These are phyloP conservation scores for Scophthalmus maximus DNA, from an alignment of 2,113 vertebrate species.

Conservation along the genomic window DNA sequence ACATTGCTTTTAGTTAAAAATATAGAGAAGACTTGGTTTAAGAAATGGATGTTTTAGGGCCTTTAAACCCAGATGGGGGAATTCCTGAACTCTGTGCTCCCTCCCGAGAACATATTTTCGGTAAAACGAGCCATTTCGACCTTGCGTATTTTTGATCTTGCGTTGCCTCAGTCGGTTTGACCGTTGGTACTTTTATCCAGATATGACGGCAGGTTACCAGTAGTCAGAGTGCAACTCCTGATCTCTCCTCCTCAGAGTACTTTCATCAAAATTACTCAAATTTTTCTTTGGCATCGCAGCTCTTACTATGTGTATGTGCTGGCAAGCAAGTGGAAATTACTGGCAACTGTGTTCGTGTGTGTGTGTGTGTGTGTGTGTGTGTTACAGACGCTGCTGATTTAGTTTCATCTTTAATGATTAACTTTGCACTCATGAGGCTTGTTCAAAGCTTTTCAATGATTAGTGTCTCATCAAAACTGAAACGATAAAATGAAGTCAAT, in stretches of 20 bases:
- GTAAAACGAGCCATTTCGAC: slow-evolving; percentile 7
- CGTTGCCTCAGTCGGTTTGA: slow-evolving; percentile 28
- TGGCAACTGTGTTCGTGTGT: no score
- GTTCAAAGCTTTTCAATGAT: slow-evolving; percentile 8
- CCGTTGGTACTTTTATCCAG: slow-evolving; percentile 28
- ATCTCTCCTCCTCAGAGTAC: slow-evolving; percentile 8
- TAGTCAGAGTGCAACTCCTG: slow-evolving; percentile 13
- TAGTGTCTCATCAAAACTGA: slow-evolving; percentile 27
- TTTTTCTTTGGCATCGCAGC: slow-evolving; percentile 17
- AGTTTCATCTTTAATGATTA: slow-evolving; percentile 39
- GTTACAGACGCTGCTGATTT: background rate
- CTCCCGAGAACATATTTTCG: background rate
- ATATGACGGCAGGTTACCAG: slow-evolving; percentile 49
- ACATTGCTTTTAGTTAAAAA: no score
- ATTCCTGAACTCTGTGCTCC: background rate
- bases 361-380: no score
- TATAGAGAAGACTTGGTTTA: background rate
- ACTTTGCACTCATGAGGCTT: slow-evolving; percentile 11
- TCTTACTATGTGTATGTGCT: background rate
- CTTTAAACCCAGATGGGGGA: background rate
- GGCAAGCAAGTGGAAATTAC: no score
- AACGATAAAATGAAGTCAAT: slow-evolving; percentile 22
- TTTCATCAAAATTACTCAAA: slow-evolving; percentile 24
- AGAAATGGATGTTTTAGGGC: background rate
- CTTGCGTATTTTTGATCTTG: slow-evolving; percentile 17